Evolutionary conservation across 1,140 invertebrate genomes (phyloP).

Genomic region (Spodoptera litura): DNA sequence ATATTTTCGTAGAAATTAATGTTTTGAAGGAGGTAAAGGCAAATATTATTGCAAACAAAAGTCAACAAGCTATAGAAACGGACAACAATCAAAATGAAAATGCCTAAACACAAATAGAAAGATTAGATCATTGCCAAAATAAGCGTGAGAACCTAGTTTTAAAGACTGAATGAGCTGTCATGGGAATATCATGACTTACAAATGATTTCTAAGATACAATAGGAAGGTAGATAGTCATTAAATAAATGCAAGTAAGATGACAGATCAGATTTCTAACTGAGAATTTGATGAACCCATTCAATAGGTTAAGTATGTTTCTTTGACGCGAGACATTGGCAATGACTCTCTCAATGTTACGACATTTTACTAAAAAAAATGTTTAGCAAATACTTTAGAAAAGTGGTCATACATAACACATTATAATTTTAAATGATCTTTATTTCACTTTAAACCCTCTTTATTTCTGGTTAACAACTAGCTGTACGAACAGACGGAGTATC

Average conservation of each 20-base stretch:
- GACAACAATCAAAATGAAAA: neutral
- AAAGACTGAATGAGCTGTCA: neutral
- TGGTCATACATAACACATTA: no score
- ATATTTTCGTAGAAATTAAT: constrained; percentile 5
- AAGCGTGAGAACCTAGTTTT: constrained; percentile 19
- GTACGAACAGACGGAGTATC: no score
- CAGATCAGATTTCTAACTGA: constrained; percentile 10
- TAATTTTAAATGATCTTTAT: no score
- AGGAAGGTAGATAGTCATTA: neutral
- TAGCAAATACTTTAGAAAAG: no score
- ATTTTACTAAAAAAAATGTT: no score
- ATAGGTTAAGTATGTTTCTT: neutral
- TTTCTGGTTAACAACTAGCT: no score
- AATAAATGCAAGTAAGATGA: constrained; percentile 34
- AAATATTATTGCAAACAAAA: constrained; percentile 5
- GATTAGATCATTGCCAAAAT: constrained; percentile 19
- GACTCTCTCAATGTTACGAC: neutral
- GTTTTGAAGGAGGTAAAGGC: neutral
- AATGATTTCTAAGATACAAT: constrained; percentile 2
- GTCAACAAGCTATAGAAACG: neutral
- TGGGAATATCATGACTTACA: constrained; percentile 15
- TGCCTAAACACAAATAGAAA: constrained; percentile 12
- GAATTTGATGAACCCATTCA: neutral
- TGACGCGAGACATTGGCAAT: neutral
- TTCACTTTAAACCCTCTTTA: no score